These are phyloP conservation scores for Psylliodes chrysocephalus DNA, from an alignment of 2,888 invertebrate genomes.

Conservation along the genomic window DNA sequence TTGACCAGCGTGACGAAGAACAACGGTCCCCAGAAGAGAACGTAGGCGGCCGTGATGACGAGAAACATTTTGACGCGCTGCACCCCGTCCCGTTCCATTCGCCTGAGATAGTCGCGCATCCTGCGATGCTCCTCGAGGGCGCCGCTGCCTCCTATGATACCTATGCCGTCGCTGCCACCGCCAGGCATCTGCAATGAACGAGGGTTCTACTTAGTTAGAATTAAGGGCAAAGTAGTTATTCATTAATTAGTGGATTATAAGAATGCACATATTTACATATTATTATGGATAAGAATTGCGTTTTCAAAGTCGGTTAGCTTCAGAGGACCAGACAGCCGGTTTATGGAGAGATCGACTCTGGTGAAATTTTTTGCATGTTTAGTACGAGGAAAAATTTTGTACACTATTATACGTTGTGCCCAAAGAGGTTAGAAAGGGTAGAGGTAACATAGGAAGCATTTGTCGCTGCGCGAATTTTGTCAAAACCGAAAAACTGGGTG, in stretches of 20 bases:
- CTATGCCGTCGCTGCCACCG: slow-evolving; percentile 11
- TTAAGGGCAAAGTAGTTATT: neutral
- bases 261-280: neutral
- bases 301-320: no score
- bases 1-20: slow-evolving; percentile 86
- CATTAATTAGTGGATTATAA: neutral
- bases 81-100: slow-evolving; percentile 83
- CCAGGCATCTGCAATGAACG: slow-evolving; percentile 58
- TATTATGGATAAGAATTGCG: neutral
- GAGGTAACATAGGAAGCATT: no score
- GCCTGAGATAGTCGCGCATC: slow-evolving; percentile 79
- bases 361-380: no score
- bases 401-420: no score
- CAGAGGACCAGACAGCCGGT: no score
- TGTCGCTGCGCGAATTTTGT: no score
- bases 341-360: no score
- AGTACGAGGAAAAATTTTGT: no score
- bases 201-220: slow-evolving; percentile 3
- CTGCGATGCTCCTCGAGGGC: slow-evolving; percentile 77
- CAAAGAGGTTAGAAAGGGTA: no score
- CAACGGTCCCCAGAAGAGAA: slow-evolving; percentile 90
- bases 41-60: slow-evolving; percentile 84
- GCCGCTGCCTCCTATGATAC: slow-evolving; percentile 50
- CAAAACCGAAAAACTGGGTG: no score
- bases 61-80: slow-evolving; percentile 87